Evolutionary conservation across 2,888 invertebrate species (phyloP).

Genomic region (Ferrisia virgata): DNA sequence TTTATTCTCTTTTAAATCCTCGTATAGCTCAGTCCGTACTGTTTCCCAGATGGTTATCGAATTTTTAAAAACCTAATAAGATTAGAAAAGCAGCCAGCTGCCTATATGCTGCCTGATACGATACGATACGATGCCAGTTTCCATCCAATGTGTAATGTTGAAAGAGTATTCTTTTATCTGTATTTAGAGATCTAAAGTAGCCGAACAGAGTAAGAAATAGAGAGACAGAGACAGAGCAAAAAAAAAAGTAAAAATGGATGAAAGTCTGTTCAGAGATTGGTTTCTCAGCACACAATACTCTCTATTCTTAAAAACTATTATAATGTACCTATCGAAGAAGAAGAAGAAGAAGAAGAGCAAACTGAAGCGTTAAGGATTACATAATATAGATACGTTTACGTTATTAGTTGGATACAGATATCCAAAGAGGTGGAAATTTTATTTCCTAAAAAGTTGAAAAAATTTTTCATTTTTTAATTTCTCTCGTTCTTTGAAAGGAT

Average conservation of each 20-base stretch:
- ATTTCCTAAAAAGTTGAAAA: background rate
- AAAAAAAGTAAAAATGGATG: background rate
- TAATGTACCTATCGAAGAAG: background rate
- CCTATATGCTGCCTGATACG: no score
- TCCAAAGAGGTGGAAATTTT: background rate
- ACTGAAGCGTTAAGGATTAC: background rate
- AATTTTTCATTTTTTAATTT: background rate
- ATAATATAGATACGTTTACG: no score
- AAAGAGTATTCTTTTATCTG: background rate
- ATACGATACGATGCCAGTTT: background rate
- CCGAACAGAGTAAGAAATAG: background rate
- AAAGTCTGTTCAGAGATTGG: background rate
- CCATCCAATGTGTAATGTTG: background rate
- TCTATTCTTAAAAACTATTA: background rate
- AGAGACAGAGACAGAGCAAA: background rate
- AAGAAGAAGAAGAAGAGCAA: background rate
- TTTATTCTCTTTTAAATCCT: background rate
- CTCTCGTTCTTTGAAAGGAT: background rate
- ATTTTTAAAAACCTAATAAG: conserved; percentile 18
- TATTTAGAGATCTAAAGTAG: conserved; percentile 7
- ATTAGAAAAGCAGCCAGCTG: conserved; percentile 12
- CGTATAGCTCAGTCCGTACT: background rate
- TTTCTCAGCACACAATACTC: background rate
- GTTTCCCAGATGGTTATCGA: conserved; percentile 24
- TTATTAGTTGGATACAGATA: no score